Evolutionary conservation across 2,888 invertebrate genomes (phyloP).

Genomic region (Yponomeuta malinellus): DNA sequence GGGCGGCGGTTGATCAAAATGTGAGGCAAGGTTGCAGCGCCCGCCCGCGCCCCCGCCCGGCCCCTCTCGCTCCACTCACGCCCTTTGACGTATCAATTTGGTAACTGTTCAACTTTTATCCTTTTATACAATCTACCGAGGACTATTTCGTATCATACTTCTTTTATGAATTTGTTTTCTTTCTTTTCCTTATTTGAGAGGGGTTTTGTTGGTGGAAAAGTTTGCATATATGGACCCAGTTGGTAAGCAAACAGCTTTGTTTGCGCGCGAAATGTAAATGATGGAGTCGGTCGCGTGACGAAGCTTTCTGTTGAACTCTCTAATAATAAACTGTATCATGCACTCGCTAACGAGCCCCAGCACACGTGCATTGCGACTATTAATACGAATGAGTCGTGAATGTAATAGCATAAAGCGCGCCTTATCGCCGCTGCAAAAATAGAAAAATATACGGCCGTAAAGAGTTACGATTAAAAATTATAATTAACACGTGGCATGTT

Average conservation of each 20-base stretch:
- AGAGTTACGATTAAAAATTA: constrained; percentile 11
- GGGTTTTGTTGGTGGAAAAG: background rate
- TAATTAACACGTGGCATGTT: constrained; percentile 9
- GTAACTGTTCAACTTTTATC: background rate
- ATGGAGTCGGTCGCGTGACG: background rate
- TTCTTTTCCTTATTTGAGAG: background rate
- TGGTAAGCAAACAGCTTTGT: background rate
- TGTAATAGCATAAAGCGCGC: background rate
- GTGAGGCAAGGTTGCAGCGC: background rate
- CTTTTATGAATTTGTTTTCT: constrained; percentile 3
- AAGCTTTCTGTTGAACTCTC: background rate
- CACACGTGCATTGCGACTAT: background rate
- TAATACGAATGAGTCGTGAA: background rate
- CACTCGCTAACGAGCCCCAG: background rate
- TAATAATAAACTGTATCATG: constrained; percentile 1
- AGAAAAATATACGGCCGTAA: constrained; percentile 8
- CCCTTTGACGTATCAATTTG: background rate
- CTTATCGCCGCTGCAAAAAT: constrained; percentile 2
- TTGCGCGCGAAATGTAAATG: background rate
- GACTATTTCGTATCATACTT: constrained; percentile 3
- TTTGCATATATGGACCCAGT: background rate
- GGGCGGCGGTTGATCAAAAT: background rate
- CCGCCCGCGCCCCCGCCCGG: background rate
- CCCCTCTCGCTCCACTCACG: background rate
- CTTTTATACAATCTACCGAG: constrained; percentile 1